phyloP scores from a whole-genome alignment of 53 echinoderm and acorn worm species.

The Stichopus horrens region DNA sequence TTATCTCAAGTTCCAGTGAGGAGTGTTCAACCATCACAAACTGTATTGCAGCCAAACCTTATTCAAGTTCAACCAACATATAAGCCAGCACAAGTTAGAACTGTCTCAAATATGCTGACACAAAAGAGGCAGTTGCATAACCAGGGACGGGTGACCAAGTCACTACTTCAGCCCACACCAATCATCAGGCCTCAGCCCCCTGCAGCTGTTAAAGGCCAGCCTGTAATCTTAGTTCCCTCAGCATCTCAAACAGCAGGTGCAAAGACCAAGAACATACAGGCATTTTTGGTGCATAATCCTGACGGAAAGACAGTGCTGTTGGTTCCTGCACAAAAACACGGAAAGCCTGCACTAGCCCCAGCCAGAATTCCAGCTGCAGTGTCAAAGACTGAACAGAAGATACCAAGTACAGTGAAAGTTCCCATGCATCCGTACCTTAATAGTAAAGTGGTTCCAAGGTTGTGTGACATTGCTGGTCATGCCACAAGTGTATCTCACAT shows the following conservation, averaged over 20 bases:
- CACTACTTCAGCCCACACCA: not conserved
- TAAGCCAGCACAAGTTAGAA: not conserved
- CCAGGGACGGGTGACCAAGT: not conserved
- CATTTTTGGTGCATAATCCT: conserved; percentile 31
- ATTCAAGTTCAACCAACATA: not conserved
- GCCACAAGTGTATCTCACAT: not conserved
- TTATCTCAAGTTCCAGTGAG: not conserved
- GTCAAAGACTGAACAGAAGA: not conserved
- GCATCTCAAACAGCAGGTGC: not conserved
- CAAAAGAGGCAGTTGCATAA: not conserved
- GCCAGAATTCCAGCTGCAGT: not conserved
- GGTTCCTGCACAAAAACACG: conserved; percentile 3
- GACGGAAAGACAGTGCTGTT: conserved; percentile 4
- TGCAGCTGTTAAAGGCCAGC: not conserved
- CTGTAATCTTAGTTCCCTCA: not conserved
- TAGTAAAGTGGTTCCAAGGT: not conserved
- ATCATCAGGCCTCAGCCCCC: not conserved
- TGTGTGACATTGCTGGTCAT: conserved; percentile 25
- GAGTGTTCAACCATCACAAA: not conserved
- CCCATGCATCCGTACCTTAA: not conserved
- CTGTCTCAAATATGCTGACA: not conserved
- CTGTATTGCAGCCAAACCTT: not conserved
- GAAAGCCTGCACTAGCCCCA: not conserved
- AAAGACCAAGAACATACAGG: not conserved
- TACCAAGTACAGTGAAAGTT: not conserved